Evolutionary conservation across 2,113 vertebrate species (phyloP), one percentile per base, ranked within the genome.

Genomic region (Nothoprocta pentlandii): DNA sequence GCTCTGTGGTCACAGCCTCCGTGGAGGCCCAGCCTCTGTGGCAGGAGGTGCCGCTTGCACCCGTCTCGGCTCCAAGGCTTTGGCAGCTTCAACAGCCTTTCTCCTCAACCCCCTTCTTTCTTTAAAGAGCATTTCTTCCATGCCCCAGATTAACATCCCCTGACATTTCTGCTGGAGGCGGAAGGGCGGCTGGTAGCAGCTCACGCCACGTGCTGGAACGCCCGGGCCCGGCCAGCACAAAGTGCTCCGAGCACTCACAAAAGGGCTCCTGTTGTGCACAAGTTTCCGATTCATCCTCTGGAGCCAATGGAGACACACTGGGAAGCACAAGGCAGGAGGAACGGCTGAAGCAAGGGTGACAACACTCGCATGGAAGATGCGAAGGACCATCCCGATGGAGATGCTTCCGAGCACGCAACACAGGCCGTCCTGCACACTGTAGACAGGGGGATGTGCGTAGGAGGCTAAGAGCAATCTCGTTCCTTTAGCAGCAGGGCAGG

Each of bases 201-300:
- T 81, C 69, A 13, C 41, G 47, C 68, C 80, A 85, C 16, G 30
- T 84, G 94, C 91, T 96, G 63, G 80, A 95, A 91, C 76, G 44
- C 84, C 94, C 82, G 82, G 91, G 84, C 77, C 70, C 84, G 89
- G 91, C 82, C 83, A 59, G 78, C 89, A 95, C 93, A 90, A 85
- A 96, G 92, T 79, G 95, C 91, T 92, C 93, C 69, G 90, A 94
- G 68, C 26, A 25, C 93, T 79, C 61, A 98, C 97, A 98, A 97
- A 94, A 96, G 92, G 71, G 75, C 79, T 95, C 94, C 97, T 98
- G 97, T 98, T 88, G 80, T 46, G 25, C 49, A 82, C 88, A 36
- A 93, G 93, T 88, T 87, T 71, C 86, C 96, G 49, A 93, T 95
- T 97, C 94, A 93, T 51, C 69, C 41, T 2, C 1, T 80, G 8